Base-by-base conservation (phyloP, 2,797 vertebrate species). In the Octomys mimax region DNA sequence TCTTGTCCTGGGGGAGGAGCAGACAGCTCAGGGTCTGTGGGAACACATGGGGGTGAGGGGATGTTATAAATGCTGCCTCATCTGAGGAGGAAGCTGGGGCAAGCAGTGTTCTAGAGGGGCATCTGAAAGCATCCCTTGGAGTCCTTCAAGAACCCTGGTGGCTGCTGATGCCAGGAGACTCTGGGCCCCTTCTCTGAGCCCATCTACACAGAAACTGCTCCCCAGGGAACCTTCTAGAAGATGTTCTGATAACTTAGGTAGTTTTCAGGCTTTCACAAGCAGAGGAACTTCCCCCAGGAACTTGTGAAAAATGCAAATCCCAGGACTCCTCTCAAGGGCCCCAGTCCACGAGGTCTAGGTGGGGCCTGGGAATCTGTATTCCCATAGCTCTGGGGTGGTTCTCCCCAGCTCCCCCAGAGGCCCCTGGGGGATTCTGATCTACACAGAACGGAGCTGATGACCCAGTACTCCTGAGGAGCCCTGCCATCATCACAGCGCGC, bases 61-160 rank as follows among this genome's bases (percentile, higher is more conserved):
- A 24, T 42, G 6, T 7, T 7, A 6, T 8, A 36, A 16, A 6
- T 13, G 36, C 7, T 28, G 1, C 36, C 26, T 18, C 1, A 12
- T 26, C 62, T 59, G 28, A 61, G 39, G 16, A 73, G 39, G 71
- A 88, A 54, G 13, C 39, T 14, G 54, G 42, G 21, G 8, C n/a
- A 59, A 54, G 26, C 16, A 0, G 16, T 22, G 46, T 75, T 21
- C 61, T 75, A 4, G 12, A 42, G 12, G 12, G 2, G 31, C 14
- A 33, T 52, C 21, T 59, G 77, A 89, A 81, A 21, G 13, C 24
- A 9, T 64, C 14, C 39, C 68, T 19, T 22, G n/a, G 57, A 86
- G 24, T 31, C 46, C n/a, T 18, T 87, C 49, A 54, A n/a, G 36
- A 52, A 42, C 22, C n/a, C 49, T 18, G 21, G 5, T 5, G 66